Evolutionary conservation across 2,797 vertebrate genomes (phyloP), one percentile per base, ranked within the genome.

Genomic region (Tangara arthus): DNA sequence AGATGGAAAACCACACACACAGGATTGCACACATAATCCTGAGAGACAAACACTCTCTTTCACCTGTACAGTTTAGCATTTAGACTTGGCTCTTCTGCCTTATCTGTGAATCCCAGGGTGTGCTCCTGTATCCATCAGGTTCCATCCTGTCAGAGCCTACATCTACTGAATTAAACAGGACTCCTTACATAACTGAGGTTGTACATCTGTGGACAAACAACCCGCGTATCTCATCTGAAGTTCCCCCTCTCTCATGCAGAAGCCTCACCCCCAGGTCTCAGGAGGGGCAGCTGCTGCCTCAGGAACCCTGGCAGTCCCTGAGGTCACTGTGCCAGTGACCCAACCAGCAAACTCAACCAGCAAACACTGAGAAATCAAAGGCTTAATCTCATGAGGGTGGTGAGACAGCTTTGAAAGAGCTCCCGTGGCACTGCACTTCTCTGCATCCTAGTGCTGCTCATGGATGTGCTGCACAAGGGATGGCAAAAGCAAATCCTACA

Each of bases 291-390:
- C 16, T 12, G 0, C 2, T 28, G 28, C 65, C 44, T 50, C 39
- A 26, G 52, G 44, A 84, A 9, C 6, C 18, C 0, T 0, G 30
- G 17, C 37, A 60, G 35, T 8, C 41, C 34, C 49, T 32, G n/a
- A 0, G 5, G 66, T 32, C 57, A 6, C 57, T 8, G 17, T 7
- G 3, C 18, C 41, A 42, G 41, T 19, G 41, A 42, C 41, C 18
- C 41, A 18, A 42, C 41, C 41, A 42, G 41, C 52, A 35, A 68
- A 88, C 16, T 0, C 0, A 44, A 16, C 28, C 0, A 3, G 5
- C 6, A 50, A 83, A 41, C 8, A 55, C 0, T 2, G 30, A 12
- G 42, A 56, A 68, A 86, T 30, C 26, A 49, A 78, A 35, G 3
- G 22, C n/a, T 75, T 17, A 3, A 34, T 32, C 26, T 79, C 57